phyloP scores from a whole-genome alignment of 2,797 vertebrate species.

The Propithecus perrieri region DNA sequence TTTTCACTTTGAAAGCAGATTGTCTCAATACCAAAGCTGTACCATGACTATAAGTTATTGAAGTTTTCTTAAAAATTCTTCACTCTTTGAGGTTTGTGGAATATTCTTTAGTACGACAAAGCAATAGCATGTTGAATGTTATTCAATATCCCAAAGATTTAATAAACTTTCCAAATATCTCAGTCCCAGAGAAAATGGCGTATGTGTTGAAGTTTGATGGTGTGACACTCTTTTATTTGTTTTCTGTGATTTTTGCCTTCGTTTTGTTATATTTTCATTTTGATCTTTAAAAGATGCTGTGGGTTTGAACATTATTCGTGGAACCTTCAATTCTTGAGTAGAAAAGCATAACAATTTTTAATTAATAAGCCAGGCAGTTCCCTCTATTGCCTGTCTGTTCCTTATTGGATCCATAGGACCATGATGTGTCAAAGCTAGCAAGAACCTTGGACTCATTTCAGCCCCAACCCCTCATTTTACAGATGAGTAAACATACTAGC shows the following conservation, averaged over 20 bases:
- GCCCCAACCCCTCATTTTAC: conserved; percentile 59
- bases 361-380: conserved; percentile 3
- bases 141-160: conserved; percentile 1
- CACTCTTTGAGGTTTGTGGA: background rate
- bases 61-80: conserved; percentile 38
- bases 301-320: background rate
- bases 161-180: background rate
- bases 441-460: conserved; percentile 40
- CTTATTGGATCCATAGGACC: background rate
- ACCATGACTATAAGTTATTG: background rate
- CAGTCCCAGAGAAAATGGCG: background rate
- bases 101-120: background rate
- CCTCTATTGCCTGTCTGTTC: background rate
- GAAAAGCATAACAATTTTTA: background rate
- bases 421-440: conserved; percentile 36
- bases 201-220: background rate
- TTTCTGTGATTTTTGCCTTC: background rate
- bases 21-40: conserved; percentile 12
- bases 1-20: conserved; percentile 51
- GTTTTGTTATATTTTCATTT: background rate
- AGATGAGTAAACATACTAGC: conserved; percentile 58
- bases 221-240: background rate
- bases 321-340: conserved; percentile 5
- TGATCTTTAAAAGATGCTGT: conserved; percentile 30
- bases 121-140: background rate